Conservation (phyloP, 2,797 vertebrate genomes). For the Molossus alvarezi region DNA sequence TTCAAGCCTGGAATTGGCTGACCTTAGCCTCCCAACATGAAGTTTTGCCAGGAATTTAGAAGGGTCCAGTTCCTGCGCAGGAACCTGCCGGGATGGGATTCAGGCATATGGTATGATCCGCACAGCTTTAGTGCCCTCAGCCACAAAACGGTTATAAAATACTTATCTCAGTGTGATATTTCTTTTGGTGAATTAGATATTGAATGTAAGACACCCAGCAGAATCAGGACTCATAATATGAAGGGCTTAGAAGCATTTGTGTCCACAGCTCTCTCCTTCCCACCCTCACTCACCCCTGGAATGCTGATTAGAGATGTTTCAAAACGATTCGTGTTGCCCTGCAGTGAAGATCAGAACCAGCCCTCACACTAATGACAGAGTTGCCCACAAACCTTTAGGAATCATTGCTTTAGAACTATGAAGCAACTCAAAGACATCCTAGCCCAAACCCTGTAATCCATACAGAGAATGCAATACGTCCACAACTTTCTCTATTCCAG, state of each 20-base stretch:
- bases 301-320: neutral
- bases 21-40: neutral
- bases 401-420: neutral
- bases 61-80: neutral
- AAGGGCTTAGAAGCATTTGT: neutral
- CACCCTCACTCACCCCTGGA: neutral
- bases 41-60: neutral
- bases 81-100: neutral
- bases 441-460: neutral
- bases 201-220: neutral
- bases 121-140: neutral
- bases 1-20: neutral
- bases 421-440: neutral
- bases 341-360: neutral
- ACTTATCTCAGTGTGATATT: neutral
- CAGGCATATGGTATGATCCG: neutral
- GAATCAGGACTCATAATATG: neutral
- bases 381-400: neutral
- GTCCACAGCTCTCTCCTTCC: neutral
- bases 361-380: neutral
- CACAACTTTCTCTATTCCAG: neutral
- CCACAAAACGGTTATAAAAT: neutral
- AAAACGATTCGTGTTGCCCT: neutral
- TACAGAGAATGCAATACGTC: neutral
- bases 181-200: slow-evolving; percentile 28